A percentile compares a stretch with the other conserved stretches of the same genome.
phyloP scores from a whole-genome alignment of 2,113 vertebrate genomes.

The Sylvietta virens region DNA sequence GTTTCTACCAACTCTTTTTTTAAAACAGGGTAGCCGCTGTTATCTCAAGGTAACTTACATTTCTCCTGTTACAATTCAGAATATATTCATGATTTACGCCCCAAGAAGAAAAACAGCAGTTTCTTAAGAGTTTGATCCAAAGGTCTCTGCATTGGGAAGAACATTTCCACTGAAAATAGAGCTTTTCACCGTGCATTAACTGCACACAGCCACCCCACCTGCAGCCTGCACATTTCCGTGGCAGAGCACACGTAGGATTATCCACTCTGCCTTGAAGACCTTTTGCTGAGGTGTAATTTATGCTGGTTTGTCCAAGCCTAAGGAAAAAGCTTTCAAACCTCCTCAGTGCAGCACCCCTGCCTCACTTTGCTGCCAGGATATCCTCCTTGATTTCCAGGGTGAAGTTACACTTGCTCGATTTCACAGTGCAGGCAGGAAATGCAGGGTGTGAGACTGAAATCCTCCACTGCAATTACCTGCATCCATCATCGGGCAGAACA shows the following conservation, averaged over 20 bases:
- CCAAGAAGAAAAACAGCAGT: not conserved
- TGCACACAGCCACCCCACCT: not conserved
- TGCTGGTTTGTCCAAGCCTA: not conserved
- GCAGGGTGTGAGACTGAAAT: not conserved
- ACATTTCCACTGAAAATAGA: not conserved
- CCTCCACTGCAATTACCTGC: not conserved
- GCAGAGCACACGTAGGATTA: not conserved
- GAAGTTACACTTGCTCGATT: not conserved
- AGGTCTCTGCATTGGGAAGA: not conserved
- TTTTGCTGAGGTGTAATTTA: not conserved
- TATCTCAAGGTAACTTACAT: not conserved
- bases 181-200: not conserved
- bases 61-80: not conserved
- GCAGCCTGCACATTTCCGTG: not conserved
- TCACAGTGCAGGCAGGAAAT: not conserved
- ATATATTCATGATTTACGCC: not conserved
- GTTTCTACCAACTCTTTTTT: not conserved
- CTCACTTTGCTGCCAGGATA: not conserved
- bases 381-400: not conserved
- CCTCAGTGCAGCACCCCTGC: not conserved
- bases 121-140: not conserved
- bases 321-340: not conserved
- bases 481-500: not conserved
- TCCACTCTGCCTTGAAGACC: not conserved
- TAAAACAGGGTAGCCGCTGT: not conserved